Conservation (phyloP, 2,113 vertebrate genomes). For the Cheirogaleus medius region DNA sequence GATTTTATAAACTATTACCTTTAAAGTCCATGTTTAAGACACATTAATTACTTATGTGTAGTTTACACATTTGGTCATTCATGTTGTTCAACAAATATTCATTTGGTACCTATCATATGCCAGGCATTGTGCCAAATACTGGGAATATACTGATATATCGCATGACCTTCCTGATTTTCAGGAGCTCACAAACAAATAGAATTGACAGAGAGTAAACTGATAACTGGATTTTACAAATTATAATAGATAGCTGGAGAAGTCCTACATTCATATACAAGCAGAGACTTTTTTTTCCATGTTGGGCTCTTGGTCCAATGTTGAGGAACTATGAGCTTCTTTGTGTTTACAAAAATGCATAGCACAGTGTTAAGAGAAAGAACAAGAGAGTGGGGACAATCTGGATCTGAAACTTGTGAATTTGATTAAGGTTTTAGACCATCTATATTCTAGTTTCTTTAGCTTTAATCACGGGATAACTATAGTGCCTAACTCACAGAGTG, state of each 20-base stretch:
- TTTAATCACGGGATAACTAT: background rate
- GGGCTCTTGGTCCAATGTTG: background rate
- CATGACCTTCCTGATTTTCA: background rate
- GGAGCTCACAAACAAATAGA: background rate
- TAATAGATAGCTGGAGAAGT: background rate
- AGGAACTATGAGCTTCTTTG: background rate
- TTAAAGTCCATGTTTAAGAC: background rate
- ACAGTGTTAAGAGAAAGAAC: background rate
- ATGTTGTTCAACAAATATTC: conserved; percentile 10
- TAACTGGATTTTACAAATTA: background rate
- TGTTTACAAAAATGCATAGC: background rate
- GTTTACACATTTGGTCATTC: background rate
- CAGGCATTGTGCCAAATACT: background rate
- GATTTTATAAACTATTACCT: background rate
- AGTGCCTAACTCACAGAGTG: background rate
- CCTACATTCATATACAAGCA: background rate
- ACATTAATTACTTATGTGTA: background rate
- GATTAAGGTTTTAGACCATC: background rate
- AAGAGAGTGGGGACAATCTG: background rate
- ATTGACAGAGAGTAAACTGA: background rate
- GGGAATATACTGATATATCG: background rate
- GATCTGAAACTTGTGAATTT: background rate
- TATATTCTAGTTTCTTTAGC: background rate
- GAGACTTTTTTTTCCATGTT: background rate
- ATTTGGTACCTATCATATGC: background rate